Percentiles rank a stretch among this genome's conserved stretches.
These are phyloP conservation scores for Drosophila ficusphila DNA, from an alignment of 1,140 invertebrate species.

Conservation along the genomic window DNA sequence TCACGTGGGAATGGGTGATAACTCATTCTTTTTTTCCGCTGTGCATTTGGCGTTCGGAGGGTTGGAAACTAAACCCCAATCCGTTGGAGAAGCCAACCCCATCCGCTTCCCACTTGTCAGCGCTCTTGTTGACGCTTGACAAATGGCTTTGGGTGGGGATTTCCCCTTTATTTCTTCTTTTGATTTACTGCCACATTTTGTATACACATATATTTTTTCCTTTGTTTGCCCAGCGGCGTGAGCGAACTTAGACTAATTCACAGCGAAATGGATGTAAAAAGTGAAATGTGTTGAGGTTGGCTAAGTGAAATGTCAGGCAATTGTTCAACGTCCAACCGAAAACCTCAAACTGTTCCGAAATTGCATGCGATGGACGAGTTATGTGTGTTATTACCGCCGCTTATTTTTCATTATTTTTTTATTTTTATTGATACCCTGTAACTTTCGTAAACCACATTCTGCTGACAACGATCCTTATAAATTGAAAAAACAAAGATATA, in stretches of 20 bases:
- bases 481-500: no score
- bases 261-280: slow-evolving; percentile 52
- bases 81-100: slow-evolving; percentile 13
- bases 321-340: slow-evolving; percentile 60
- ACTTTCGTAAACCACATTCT: no score
- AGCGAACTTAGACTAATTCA: slow-evolving; percentile 56
- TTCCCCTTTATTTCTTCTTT: slow-evolving; percentile 26
- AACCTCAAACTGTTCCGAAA: slow-evolving; percentile 38
- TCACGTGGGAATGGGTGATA: no score
- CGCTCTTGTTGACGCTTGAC: slow-evolving; percentile 79
- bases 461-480: no score
- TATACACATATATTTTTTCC: slow-evolving; percentile 44
- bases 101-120: slow-evolving; percentile 67
- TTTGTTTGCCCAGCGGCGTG: slow-evolving; percentile 24
- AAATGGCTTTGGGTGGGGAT: slow-evolving; percentile 54
- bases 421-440: slow-evolving; percentile 38
- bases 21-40: neutral
- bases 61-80: neutral
- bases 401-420: no score
- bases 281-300: slow-evolving; percentile 65
- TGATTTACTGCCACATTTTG: slow-evolving; percentile 74
- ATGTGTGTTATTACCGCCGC: slow-evolving; percentile 40
- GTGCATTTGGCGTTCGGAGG: neutral
- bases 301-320: slow-evolving; percentile 66
- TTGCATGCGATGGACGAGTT: slow-evolving; percentile 55